A percentile compares a stretch with the other conserved stretches of the same genome.
Evolutionary conservation across 2,113 vertebrate species (phyloP).

Genomic region (Canis aureus): DNA sequence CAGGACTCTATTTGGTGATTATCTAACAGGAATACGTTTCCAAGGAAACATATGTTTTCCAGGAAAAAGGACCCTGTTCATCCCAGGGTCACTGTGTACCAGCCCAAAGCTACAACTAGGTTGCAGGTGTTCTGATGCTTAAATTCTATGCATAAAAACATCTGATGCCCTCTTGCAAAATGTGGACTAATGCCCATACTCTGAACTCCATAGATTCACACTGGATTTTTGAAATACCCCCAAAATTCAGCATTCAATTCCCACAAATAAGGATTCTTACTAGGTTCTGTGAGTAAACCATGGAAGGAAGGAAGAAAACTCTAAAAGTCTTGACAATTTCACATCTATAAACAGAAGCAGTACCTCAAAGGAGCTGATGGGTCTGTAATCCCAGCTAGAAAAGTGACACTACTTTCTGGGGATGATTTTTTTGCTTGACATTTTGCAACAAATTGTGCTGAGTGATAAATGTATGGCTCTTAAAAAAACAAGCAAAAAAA

Average conservation of each 20-base stretch:
- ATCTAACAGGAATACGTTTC: background rate
- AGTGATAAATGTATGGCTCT: background rate
- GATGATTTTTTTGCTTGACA: background rate
- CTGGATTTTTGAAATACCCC: background rate
- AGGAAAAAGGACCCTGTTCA: background rate
- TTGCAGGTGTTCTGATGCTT: background rate
- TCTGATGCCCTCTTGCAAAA: background rate
- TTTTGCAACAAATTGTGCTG: slow-evolving; percentile 17
- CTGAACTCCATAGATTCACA: background rate
- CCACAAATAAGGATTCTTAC: slow-evolving; percentile 41
- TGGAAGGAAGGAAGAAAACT: background rate
- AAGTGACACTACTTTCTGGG: background rate
- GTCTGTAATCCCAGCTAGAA: slow-evolving; percentile 9
- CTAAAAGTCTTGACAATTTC: background rate
- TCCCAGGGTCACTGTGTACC: background rate
- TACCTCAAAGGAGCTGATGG: background rate
- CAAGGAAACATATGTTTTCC: background rate
- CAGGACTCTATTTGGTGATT: background rate
- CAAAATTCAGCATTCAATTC: slow-evolving; percentile 42
- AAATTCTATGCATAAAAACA: background rate
- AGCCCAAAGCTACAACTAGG: background rate
- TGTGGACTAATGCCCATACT: background rate
- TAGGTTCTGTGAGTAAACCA: slow-evolving; percentile 7
- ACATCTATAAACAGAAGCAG: background rate
- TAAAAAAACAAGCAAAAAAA: background rate